Conservation (phyloP, 1,140 invertebrate species). For the Stegodyphus mimosarum region DNA sequence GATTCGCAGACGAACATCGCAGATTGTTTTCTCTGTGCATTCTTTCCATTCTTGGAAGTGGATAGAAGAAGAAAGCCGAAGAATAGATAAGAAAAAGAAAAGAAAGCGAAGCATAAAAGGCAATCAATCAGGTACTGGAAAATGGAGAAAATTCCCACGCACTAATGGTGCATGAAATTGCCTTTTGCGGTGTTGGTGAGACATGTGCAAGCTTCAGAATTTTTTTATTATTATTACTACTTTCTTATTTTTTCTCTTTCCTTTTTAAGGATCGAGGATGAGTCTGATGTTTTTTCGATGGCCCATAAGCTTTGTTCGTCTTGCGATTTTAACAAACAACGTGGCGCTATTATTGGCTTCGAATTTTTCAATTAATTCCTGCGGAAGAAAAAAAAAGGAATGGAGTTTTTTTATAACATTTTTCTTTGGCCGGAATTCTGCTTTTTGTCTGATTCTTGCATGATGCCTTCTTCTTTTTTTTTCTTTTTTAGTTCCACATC, state of each 20-base stretch:
- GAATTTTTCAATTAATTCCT: conserved; percentile 57
- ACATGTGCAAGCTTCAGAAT: conserved; percentile 24
- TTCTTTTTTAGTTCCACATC: neutral
- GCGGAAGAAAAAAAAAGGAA: neutral
- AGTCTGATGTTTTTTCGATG: conserved; percentile 39
- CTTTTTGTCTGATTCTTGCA: too few species aligned
- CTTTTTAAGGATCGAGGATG: conserved; percentile 7
- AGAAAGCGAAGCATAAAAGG: conserved; percentile 37
- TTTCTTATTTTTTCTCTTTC: neutral
- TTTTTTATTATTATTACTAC: conserved; percentile 1
- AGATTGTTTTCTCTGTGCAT: too few species aligned
- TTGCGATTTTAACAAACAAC: conserved; percentile 56
- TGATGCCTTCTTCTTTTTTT: neutral
- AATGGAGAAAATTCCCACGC: conserved; percentile 57
- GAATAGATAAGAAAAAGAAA: conserved; percentile 6
- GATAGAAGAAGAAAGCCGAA: conserved; percentile 23
- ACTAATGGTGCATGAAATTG: conserved; percentile 58
- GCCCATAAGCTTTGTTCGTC: conserved; percentile 31
- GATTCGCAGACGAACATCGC: too few species aligned
- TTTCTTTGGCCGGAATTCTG: too few species aligned
- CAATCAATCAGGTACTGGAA: conserved; percentile 57
- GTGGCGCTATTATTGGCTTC: conserved; percentile 22
- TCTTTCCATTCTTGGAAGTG: too few species aligned
- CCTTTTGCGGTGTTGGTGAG: conserved; percentile 51
- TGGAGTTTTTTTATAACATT: neutral